These are phyloP conservation scores for Rhinichthys osculus DNA, from an alignment of 2,797 vertebrate genomes.

Conservation along the genomic window DNA sequence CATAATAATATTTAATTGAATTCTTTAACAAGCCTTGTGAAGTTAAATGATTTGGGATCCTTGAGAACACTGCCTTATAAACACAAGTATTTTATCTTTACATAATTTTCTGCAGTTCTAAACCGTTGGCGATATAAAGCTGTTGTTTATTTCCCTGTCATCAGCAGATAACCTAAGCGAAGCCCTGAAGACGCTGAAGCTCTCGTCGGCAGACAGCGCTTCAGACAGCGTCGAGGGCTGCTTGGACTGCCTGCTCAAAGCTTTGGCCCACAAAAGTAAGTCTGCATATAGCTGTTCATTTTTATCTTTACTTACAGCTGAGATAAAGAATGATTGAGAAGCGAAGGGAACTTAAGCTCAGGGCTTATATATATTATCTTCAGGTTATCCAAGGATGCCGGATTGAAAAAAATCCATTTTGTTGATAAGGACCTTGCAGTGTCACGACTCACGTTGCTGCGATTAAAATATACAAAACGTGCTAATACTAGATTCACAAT, in stretches of 20 bases:
- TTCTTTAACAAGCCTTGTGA: not conserved
- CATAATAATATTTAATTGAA: not conserved
- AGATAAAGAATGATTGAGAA: not conserved
- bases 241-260: conserved; percentile 95
- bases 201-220: conserved; percentile 85
- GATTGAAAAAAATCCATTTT: conserved; percentile 7
- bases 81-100: not conserved
- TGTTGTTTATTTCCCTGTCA: conserved; percentile 59
- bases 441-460: not conserved
- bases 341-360: not conserved
- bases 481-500: too few relatives aligned
- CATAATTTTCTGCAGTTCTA: not conserved
- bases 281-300: conserved; percentile 48
- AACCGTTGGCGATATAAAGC: not conserved
- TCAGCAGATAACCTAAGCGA: conserved; percentile 91
- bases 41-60: not conserved
- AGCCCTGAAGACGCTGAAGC: conserved; percentile 94
- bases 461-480: not conserved
- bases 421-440: not conserved
- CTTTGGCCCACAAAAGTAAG: conserved; percentile 94
- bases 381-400: not conserved
- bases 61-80: not conserved
- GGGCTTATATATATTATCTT: not conserved
- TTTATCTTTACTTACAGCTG: not conserved
- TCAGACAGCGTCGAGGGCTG: conserved; percentile 90